Evolutionary conservation across 2,797 vertebrate genomes (phyloP), one percentile per base, ranked within the genome.

Genomic region (Uromys caudimaculatus): DNA sequence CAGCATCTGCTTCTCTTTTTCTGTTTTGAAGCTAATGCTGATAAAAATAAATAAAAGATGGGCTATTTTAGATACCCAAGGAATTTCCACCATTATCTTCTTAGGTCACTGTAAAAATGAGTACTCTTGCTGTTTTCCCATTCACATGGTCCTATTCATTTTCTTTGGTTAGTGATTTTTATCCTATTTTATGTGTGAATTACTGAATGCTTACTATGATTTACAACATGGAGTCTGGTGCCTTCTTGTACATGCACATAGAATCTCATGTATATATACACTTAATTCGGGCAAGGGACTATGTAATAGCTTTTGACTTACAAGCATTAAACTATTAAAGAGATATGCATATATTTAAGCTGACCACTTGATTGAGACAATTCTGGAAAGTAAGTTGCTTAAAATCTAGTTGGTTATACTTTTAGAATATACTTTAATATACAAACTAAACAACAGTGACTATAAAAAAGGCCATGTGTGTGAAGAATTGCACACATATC

Each of bases 91-190:
- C 87, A 90, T 77, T 95, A 58, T 77, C 14, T 77, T 58, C 84
- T 52, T 64, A 90, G 92, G 12, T 21, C 32, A 92, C 56, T 54
- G 60, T 91, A 54, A 54, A 84, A 81, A 44, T 3, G 6, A 73
- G 14, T 69, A 27, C 4, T 69, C 14, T 91, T 81, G 14, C 6
- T 82, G 16, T 76, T 93, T 78, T 12, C 19, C 35, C 27, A 41
- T 64, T 3, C 24, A 77, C 35, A 73, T 71, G 60, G 38, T 79
- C 79, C 27, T 47, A 62, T 93, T 93, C 64, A 67, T 62, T 94
- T 96, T 95, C 52, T 29, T 52, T 89, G 54, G 41, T 82, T 90
- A 58, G 52, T 89, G 44, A 81, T 81, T 91, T 96, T 89, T 41
- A 85, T 94, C 95, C 44, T 79, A 17, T 92, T 89, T 2, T 64